Conservation (phyloP, 2,113 vertebrate genomes). For the Hippocampus comes region DNA sequence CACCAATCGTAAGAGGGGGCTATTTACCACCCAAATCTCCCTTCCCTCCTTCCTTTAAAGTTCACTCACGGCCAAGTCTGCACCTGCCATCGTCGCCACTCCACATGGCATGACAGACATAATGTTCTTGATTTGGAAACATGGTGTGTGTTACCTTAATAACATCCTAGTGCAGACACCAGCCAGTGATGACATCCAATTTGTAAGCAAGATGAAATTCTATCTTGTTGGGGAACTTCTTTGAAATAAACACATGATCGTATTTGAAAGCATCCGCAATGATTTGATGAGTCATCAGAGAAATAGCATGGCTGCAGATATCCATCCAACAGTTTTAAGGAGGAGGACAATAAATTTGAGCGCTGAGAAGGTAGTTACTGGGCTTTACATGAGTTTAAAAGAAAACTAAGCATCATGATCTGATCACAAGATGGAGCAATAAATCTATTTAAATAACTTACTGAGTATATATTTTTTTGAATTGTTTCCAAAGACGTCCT, state of each 20-base stretch:
- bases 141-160: conserved; percentile 32
- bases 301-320: not conserved
- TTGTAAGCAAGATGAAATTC: conserved; percentile 12
- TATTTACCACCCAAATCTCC: not conserved
- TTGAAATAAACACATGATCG: conserved; percentile 49
- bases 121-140: conserved; percentile 18
- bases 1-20: conserved; percentile 26
- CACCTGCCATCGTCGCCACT: conserved; percentile 52
- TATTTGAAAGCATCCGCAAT: conserved; percentile 28
- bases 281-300: conserved; percentile 19
- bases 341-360: not conserved
- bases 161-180: conserved; percentile 14
- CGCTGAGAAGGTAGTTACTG: not conserved
- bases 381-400: no score
- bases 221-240: conserved; percentile 29
- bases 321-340: not conserved
- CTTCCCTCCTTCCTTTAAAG: conserved; percentile 39
- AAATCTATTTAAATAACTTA: no score
- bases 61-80: conserved; percentile 60
- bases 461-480: no score
- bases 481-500: no score
- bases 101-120: conserved; percentile 25
- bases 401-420: no score
- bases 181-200: conserved; percentile 9
- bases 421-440: no score